Evolutionary conservation across 2,113 vertebrate species (phyloP), one percentile per base, ranked within the genome.

Genomic region (Genyomyrus donnyi): DNA sequence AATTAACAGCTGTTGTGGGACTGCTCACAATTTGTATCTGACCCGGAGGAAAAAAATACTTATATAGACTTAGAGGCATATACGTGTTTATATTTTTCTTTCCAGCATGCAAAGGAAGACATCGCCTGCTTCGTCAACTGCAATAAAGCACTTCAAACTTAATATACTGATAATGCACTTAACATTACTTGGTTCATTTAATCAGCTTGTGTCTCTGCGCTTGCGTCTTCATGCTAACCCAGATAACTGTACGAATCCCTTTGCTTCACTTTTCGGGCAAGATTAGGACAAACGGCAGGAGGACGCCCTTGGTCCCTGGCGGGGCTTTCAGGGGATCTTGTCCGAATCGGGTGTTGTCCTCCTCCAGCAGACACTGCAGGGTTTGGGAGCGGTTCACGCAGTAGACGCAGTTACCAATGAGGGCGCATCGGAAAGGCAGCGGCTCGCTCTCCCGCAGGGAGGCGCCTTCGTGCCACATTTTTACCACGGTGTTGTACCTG

Each of bases 401-500:
- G 95, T 97, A 98, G 96, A 99, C 97, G 94, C 96, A 94, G 93
- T 96, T 95, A 42, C 96, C 97, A 17, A 99, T 94, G 1, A 97
- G 96, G 0, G 95, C 96, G 0, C 98, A 99, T 92, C 98, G 95
- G 93, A 99, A 99, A 0, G 98, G 97, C 85, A 96, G 93, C 0
- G 96, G 50, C 0, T 95, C 95, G 0, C 97, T 97, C 0, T 93
- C 94, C 93, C 96, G 95, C 90, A 94, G 93, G 5, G 96, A 94
- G 0, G 96, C 95, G 0, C 97, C 97, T 88, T 97, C 97, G 88
- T 97, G 97, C 98, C 98, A 99, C 94, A 96, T 97, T 92, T 98
- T 98, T 90, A 98, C 98, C 13, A 98, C 97, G 0, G 97, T 97
- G 93, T 99, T 98, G 95, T 99, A 99, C 85, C 97, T 97, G 92